A percentile compares a stretch with the other conserved stretches of the same genome.
phyloP scores from a whole-genome alignment of 30 jellyfish, hydroid and myxozoan species.

The Haliclystus octoradiatus region DNA sequence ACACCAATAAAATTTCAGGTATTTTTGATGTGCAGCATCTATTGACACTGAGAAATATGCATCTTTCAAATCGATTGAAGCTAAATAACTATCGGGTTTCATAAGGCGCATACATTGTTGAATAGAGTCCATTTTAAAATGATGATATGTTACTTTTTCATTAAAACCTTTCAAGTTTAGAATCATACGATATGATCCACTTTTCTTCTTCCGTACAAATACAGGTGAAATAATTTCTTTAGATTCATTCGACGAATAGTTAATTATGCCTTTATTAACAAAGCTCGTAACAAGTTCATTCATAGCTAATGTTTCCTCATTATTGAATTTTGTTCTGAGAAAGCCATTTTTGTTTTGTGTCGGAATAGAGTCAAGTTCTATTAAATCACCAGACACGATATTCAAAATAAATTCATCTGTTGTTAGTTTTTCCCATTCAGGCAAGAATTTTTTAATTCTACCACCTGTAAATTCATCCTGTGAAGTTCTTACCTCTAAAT shows the following conservation, averaged over 20 bases:
- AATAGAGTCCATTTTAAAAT: conserved; percentile 39
- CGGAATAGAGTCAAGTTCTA: conserved; percentile 11
- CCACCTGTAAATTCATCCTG: no score
- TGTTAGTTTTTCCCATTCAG: conserved; percentile 17
- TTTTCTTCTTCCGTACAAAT: conserved; percentile 20
- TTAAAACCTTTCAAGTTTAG: conserved; percentile 12
- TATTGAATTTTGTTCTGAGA: no score
- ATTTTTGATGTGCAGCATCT: conserved; percentile 6
- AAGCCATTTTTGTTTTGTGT: no score
- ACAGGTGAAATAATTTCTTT: conserved; percentile 21
- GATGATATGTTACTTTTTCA: conserved; percentile 8
- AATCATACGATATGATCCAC: conserved; percentile 32
- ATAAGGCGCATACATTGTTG: conserved; percentile 12
- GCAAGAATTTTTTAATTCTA: no score
- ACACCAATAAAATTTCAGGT: conserved; percentile 4
- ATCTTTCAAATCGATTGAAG: conserved; percentile 37
- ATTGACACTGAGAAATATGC: conserved; percentile 7
- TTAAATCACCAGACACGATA: conserved; percentile 11
- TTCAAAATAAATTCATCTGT: conserved; percentile 5
- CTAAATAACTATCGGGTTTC: conserved; percentile 35
- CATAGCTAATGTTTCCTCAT: conserved; percentile 6
- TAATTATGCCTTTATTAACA: conserved; percentile 4
- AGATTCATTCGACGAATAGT: neutral
- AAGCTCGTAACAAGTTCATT: conserved; percentile 5
- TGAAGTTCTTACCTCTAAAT: no score